Evolutionary conservation across 2,797 vertebrate genomes (phyloP).

Genomic region (Molothrus ater): DNA sequence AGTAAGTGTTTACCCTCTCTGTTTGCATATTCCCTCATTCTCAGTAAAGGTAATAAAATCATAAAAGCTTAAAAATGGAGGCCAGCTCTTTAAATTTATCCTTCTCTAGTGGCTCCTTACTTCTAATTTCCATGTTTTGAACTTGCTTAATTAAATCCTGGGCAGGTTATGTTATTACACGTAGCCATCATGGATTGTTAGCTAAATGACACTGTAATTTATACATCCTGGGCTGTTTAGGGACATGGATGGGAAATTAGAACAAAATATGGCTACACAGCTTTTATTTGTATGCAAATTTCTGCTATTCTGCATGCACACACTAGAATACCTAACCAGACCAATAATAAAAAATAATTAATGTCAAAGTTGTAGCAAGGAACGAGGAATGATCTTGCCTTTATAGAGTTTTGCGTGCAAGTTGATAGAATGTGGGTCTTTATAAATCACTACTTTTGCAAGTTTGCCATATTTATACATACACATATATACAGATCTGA

Average conservation of each 20-base stretch:
- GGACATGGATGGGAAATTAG: background rate
- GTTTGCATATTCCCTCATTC: background rate
- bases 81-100: constrained; percentile 40
- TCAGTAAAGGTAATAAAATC: background rate
- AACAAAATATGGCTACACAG: background rate
- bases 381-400: background rate
- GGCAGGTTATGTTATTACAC: constrained; percentile 6
- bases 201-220: constrained; percentile 41
- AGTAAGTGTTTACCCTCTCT: background rate
- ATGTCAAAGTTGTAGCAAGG: background rate
- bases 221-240: background rate
- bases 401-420: background rate
- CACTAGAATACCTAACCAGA: background rate
- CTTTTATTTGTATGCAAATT: constrained; percentile 34
- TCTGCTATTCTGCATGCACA: background rate
- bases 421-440: background rate
- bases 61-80: constrained; percentile 13
- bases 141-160: constrained; percentile 50
- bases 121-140: constrained; percentile 40
- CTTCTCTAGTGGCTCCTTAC: constrained; percentile 36
- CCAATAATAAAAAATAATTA: background rate
- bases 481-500: fast-evolving
- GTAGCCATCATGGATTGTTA: constrained; percentile 9
- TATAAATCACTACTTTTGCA: background rate
- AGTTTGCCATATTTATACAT: background rate